Evolutionary conservation across 92 coral and sea anemone species (phyloP), one percentile per base, ranked within the genome.

Genomic region (Phenganax subtilis): DNA sequence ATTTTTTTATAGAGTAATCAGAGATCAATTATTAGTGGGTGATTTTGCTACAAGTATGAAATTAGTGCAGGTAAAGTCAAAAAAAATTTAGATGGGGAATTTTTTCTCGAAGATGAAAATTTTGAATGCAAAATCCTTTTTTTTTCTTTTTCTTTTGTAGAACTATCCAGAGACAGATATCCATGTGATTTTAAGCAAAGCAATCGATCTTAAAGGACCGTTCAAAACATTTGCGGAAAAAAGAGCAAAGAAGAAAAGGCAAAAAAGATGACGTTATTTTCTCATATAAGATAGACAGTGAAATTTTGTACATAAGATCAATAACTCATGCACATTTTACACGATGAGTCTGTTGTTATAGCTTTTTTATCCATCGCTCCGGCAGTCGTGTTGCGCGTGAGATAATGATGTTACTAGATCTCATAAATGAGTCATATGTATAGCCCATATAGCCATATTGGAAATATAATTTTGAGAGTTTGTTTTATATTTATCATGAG

Each of bases 1-100:
- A 59, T 25, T 12, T 14, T 64, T 87, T 51, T 54, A 11, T 47
- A 93, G 97, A 66, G 93, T 89, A 6, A 90, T 93, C 28, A 86
- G 97, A 72, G 97, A 93, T 12, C 96, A 93, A 71, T 85, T 93
- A 10, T 87, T 93, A 55, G 87, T 82, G 75, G 97, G 97, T 8
- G 97, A 93, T 85, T 93, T 93, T 84, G 97, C 96, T 10, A 90
- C 90, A 72, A 93, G 93, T 67, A 93, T 93, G 97, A 93, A 93
- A 77, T 90, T 93, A 57, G 86, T 93, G 20, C 97, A 93, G 87
- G 97, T 93, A 72, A 31, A 75, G 27, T 16, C 72, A 20, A 56
- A 81, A 28, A 14, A 20, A 9, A 0, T n/a, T 72, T 10, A 55
- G 9, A 1, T 47, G 61, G 9, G 3, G 16, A 10, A 10, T 10